Base-by-base conservation (phyloP, 2,797 vertebrate species). In the Erithacus rubecula region DNA sequence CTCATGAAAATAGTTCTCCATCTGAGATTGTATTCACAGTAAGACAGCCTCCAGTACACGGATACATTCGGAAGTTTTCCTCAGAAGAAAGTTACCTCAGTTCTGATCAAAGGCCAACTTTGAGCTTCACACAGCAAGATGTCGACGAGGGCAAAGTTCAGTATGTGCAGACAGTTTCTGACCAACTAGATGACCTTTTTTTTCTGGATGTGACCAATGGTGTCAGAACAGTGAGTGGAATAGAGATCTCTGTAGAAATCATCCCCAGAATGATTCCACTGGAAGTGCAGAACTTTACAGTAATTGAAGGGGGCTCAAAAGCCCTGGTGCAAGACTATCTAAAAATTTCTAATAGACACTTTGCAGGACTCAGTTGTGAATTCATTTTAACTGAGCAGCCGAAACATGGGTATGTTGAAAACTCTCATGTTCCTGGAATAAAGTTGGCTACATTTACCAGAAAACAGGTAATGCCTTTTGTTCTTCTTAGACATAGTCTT, bases 81-180 rank as follows among this genome's bases (percentile, higher is more conserved):
- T 93, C 89, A 3, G 97, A 98, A 72, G 97, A 98, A 63, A 96
- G 89, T 51, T 98, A 98, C 59, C 44, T 98, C 22, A 95, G 96
- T 95, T 97, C 95, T 64, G 92, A 97, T 53, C 96, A 95, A 76
- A 98, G 97, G 12, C 98, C 97, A 26, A 89, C 98, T 94, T 96
- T 95, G 95, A 98, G 87, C 5, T 99, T 99, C 95, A 99, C 97
- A 23, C 98, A 99, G 60, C 95, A 98, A 82, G 98, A 99, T 97
- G 67, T 99, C 22, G 97, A 99, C 30, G 95, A 95, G 19, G 99
- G 98, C 22, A 97, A 97, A 92, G 93, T 99, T 94, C 98, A 99
- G 90, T 99, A 99, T 92, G 89, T 99, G 86, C 99, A 99, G 95
- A 97, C 95, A 56, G 96, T 96, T 68, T 96, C 98, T 34, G 93